Evolutionary conservation across 2,113 vertebrate species (phyloP).

Genomic region (Rhabdomys dilectus): DNA sequence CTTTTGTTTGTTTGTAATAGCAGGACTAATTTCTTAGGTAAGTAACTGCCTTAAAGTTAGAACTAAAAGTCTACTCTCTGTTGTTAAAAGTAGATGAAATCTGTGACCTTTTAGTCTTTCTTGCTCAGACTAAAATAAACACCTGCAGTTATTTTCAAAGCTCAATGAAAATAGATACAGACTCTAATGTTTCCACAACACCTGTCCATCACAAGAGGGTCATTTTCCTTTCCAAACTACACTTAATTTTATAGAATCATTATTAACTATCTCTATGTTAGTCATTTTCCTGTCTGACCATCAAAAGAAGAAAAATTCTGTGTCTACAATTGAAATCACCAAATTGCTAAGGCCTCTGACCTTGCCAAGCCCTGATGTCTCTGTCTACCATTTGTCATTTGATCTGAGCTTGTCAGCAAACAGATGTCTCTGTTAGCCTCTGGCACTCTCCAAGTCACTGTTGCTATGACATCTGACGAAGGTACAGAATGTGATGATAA

Average conservation of each 20-base stretch:
- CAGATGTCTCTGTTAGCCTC: conserved; percentile 87
- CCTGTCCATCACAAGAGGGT: conserved; percentile 57
- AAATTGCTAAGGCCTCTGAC: conserved; percentile 73
- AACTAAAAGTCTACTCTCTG: not conserved
- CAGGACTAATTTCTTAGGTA: not conserved
- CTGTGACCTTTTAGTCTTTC: not conserved
- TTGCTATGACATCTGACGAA: conserved; percentile 81
- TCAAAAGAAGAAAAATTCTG: conserved; percentile 58
- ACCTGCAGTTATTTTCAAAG: conserved; percentile 46
- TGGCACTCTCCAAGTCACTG: conserved; percentile 72
- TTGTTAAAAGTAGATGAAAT: not conserved
- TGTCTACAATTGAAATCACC: conserved; percentile 76
- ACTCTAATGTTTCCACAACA: not conserved
- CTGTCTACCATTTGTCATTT: conserved; percentile 84
- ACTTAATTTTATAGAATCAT: conserved; percentile 72
- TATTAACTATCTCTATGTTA: conserved; percentile 78
- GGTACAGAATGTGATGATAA: conserved; percentile 79
- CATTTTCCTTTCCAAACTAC: not conserved
- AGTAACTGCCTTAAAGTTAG: not conserved
- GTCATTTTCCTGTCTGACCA: conserved; percentile 57
- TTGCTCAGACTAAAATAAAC: conserved; percentile 19
- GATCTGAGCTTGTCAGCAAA: conserved; percentile 85
- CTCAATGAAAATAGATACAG: conserved; percentile 1
- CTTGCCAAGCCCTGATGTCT: conserved; percentile 70
- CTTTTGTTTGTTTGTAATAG: not conserved